Percentiles rank a stretch among this genome's conserved stretches.
Evolutionary conservation across 2,797 vertebrate genomes (phyloP).

Genomic region (Epinephelus malabaricus): DNA sequence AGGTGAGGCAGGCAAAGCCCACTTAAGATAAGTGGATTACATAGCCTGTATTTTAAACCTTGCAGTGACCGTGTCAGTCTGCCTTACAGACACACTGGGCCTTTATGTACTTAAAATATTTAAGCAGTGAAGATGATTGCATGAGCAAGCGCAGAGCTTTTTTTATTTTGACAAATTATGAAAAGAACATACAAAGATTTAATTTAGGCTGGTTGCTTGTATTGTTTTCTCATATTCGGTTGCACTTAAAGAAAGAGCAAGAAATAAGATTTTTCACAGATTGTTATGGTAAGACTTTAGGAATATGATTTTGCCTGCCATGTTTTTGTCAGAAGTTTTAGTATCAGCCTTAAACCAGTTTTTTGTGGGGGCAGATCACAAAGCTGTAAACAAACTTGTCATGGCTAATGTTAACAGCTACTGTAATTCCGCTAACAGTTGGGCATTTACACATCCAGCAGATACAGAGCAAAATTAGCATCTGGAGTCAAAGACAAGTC

Average conservation of each 20-base stretch:
- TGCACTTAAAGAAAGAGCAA: neutral
- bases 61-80: conserved; percentile 68
- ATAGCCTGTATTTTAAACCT: conserved; percentile 65
- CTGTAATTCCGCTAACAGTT: neutral
- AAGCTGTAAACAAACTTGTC: neutral
- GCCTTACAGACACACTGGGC: conserved; percentile 39
- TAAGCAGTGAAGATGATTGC: neutral
- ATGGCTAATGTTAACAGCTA: neutral
- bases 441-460: neutral
- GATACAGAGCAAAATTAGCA: no score
- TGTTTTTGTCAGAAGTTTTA: neutral
- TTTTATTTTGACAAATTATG: neutral
- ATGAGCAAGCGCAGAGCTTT: neutral
- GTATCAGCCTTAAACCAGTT: neutral
- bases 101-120: conserved; percentile 26
- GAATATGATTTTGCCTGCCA: neutral
- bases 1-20: conserved; percentile 77
- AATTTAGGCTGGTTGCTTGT: neutral
- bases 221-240: neutral
- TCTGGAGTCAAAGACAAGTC: no score
- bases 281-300: neutral
- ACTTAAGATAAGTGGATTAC: conserved; percentile 83
- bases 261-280: neutral
- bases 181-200: neutral
- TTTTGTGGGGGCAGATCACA: neutral